Evolutionary conservation across 2,113 vertebrate species (phyloP).

Genomic region (Perca flavescens): DNA sequence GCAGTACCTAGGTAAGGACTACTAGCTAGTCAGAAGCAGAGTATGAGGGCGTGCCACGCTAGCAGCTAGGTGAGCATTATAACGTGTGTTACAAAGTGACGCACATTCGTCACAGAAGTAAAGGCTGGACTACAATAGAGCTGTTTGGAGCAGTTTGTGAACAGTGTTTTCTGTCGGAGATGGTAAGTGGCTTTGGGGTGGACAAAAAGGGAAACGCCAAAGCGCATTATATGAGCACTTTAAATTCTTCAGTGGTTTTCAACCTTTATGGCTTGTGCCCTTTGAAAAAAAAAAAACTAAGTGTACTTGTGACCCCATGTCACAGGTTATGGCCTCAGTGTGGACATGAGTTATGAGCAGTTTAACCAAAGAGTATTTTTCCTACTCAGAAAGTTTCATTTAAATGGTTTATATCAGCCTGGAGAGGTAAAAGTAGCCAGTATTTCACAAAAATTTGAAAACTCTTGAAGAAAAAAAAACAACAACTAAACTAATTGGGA

Average conservation of each 20-base stretch:
- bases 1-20: too few relatives aligned
- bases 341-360: neutral
- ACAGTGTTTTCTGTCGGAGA: too few relatives aligned
- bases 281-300: neutral
- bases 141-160: too few relatives aligned
- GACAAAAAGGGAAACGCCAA: too few relatives aligned
- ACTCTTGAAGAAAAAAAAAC: neutral
- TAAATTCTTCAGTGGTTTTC: neutral
- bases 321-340: neutral
- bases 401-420: neutral
- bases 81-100: too few relatives aligned
- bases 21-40: too few relatives aligned
- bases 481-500: neutral
- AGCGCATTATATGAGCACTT: too few relatives aligned
- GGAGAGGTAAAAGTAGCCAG: neutral
- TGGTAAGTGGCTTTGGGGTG: too few relatives aligned
- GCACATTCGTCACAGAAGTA: too few relatives aligned
- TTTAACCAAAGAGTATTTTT: neutral
- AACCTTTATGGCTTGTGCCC: neutral
- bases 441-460: neutral
- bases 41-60: too few relatives aligned
- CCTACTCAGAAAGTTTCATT: neutral
- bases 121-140: too few relatives aligned
- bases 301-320: neutral
- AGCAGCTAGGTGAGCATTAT: too few relatives aligned